Conservation (phyloP, 2,888 invertebrate genomes). For the Philopedon plagiatum region DNA sequence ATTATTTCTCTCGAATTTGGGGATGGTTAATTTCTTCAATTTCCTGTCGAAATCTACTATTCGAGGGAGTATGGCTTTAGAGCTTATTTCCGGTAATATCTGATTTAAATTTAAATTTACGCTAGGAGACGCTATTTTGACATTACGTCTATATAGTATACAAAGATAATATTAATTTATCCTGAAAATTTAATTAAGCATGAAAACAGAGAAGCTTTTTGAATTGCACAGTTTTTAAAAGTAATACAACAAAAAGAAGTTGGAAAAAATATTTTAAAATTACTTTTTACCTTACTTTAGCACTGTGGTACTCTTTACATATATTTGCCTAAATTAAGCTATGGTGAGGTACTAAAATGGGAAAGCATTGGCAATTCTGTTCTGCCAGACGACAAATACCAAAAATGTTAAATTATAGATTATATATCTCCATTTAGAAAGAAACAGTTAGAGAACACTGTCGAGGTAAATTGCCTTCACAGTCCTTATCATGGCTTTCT, state of each 20-base stretch:
- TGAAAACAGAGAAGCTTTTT: neutral
- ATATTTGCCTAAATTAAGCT: too few relatives aligned
- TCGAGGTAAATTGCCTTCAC: neutral
- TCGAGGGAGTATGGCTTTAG: slow-evolving; percentile 29
- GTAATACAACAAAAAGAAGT: neutral
- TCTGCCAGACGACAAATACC: too few relatives aligned
- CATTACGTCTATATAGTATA: slow-evolving; percentile 27
- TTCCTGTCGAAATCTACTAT: slow-evolving; percentile 40
- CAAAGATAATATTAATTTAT: slow-evolving; percentile 30
- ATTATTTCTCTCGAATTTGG: slow-evolving; percentile 28
- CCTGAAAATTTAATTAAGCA: slow-evolving; percentile 8
- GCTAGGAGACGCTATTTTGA: slow-evolving; percentile 32
- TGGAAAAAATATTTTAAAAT: neutral
- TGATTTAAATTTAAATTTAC: slow-evolving; percentile 42
- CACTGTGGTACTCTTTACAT: too few relatives aligned
- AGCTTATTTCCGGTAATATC: slow-evolving; percentile 45
- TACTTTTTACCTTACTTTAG: too few relatives aligned
- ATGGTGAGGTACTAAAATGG: too few relatives aligned
- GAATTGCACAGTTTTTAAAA: neutral
- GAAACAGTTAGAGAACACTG: neutral
- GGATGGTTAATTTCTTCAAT: slow-evolving; percentile 43
- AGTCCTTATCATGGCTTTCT: neutral
- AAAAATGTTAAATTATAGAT: neutral
- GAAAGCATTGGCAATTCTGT: too few relatives aligned
- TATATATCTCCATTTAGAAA: neutral